Conservation (phyloP, 2,113 vertebrate species). For the Myodes glareolus region DNA sequence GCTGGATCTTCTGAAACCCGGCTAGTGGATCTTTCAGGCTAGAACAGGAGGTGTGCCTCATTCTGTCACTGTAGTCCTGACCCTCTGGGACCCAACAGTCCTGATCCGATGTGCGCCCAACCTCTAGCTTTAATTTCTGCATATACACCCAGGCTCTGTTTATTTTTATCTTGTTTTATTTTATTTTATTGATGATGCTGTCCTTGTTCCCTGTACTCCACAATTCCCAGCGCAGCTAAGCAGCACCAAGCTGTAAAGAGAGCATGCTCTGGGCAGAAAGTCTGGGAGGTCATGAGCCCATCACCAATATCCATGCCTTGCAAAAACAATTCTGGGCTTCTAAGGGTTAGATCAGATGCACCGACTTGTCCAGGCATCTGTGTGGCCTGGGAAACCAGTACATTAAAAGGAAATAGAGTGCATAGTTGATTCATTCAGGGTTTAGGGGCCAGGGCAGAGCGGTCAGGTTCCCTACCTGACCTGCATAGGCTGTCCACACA, state of each 20-base stretch:
- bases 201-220: background rate
- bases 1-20: background rate
- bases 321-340: background rate
- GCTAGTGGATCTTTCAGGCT: background rate
- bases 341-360: background rate
- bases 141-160: background rate
- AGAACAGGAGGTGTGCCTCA: background rate
- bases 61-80: background rate
- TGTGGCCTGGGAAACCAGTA: fast-evolving
- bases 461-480: background rate
- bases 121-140: background rate
- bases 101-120: background rate
- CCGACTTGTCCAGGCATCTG: background rate
- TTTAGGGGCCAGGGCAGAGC: background rate
- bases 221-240: background rate
- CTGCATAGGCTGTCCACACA: fast-evolving
- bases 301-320: background rate
- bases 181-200: no score
- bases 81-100: background rate
- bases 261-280: background rate
- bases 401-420: background rate
- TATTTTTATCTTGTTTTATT: no score
- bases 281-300: background rate
- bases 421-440: background rate
- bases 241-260: background rate